Evolutionary conservation across 2,113 vertebrate species (phyloP), one percentile per base, ranked within the genome.

Genomic region (Rhinichthys klamathensis): DNA sequence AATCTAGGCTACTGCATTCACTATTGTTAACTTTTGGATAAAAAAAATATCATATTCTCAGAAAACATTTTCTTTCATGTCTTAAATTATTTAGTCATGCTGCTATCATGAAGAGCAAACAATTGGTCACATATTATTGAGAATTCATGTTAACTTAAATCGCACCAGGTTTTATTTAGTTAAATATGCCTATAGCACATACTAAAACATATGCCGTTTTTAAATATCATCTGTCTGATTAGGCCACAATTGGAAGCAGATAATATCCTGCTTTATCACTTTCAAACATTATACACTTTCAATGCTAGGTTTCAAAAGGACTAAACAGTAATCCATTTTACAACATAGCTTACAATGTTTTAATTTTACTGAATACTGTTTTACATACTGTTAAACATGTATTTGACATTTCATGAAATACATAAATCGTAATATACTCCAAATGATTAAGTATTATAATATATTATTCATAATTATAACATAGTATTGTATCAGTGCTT

Each of bases 1-100:
- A 67, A 85, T 79, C 60, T 78, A 58, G 35, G 63, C 75, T 51
- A 76, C 41, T 44, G 27, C 8, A 8, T 76, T 7, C 74, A 76
- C 27, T 56, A 15, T 76, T 76, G 4, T 76, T 54, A 76, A 54
- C 25, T 23, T 72, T 10, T 18, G 16, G n/a, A 27, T 21, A 6
- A 4, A 51, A 5, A 5, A 51, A 25, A 49, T 30, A 10, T 2
- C 15, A 76, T 75, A 30, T 18, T 49, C 1, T 51, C 25, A 49
- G 46, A 49, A 51, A 51, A 27, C 13, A 18, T 30, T 30, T 30
- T 78, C 32, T 44, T 3, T 85, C 65, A 79, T 58, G 51, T 32
- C 25, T 30, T 32, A 27, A 51, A 18, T 8, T 38, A 7, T 80
- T 69, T 38, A 61, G 51, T 73, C 56, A n/a, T 41, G 16, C 15